Conservation (phyloP, 2,888 invertebrate genomes). For the Cataglyphis rosenhaueri region DNA sequence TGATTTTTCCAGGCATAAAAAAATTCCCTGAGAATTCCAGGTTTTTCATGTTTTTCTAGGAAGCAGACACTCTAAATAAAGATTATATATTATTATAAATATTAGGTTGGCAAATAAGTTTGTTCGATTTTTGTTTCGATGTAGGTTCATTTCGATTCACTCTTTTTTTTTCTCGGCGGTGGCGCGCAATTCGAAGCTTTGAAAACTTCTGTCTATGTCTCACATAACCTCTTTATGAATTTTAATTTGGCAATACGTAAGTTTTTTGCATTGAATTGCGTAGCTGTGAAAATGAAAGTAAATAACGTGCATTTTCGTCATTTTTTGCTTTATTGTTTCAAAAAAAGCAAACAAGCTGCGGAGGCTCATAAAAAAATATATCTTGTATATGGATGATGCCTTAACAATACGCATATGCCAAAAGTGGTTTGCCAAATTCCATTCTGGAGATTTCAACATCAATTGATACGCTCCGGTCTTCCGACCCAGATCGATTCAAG, state of each 20-base stretch:
- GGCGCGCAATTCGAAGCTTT: neutral
- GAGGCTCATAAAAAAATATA: slow-evolving; percentile 30
- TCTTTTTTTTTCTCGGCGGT: no score
- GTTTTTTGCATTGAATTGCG: neutral
- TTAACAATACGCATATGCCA: slow-evolving; percentile 20
- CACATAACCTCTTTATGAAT: no score
- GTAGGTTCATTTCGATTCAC: no score
- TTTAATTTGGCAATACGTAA: no score
- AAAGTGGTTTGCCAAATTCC: slow-evolving; percentile 33
- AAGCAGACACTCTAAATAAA: no score
- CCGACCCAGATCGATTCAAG: neutral
- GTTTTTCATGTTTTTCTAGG: no score
- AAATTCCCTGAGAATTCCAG: no score
- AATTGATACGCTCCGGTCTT: neutral
- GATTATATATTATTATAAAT: no score
- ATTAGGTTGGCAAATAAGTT: no score
- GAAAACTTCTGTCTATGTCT: neutral
- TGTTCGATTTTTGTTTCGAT: no score
- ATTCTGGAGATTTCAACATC: slow-evolving; percentile 21
- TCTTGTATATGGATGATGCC: slow-evolving; percentile 5
- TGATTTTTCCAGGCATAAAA: no score
- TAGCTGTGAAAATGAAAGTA: neutral
- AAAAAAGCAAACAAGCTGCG: slow-evolving; percentile 6
- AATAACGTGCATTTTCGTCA: slow-evolving; percentile 24
- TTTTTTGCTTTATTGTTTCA: slow-evolving; percentile 26